These are phyloP conservation scores for Diplodus puntazzo DNA, from an alignment of 2,797 vertebrate species.

Conservation along the genomic window DNA sequence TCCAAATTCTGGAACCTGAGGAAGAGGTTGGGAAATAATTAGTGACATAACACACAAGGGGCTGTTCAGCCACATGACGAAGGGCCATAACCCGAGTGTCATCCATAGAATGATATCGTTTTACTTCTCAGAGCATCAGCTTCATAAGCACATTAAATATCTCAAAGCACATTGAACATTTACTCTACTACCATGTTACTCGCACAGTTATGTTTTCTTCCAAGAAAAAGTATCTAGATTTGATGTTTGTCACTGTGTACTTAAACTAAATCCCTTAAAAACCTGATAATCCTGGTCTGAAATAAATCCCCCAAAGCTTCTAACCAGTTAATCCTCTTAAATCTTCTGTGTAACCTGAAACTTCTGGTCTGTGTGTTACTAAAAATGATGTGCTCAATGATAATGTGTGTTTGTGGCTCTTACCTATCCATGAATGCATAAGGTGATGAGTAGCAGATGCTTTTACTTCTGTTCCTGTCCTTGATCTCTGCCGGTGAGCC, in stretches of 20 bases:
- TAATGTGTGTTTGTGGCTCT: slow-evolving; percentile 33
- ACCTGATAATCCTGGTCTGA: slow-evolving; percentile 22
- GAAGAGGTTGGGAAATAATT: background rate
- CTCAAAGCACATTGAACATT: slow-evolving; percentile 21
- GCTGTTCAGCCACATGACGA: background rate
- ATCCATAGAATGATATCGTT: background rate
- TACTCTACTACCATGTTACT: slow-evolving; percentile 3
- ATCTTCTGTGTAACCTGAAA: background rate
- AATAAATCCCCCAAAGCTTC: background rate
- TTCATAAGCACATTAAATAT: slow-evolving; percentile 19
- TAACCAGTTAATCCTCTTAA: background rate
- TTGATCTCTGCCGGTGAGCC: slow-evolving; percentile 81
- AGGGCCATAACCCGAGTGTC: background rate
- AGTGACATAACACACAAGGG: background rate
- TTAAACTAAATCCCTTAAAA: slow-evolving; percentile 6
- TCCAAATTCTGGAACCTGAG: slow-evolving; percentile 88
- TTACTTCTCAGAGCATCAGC: background rate
- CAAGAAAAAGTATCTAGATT: background rate
- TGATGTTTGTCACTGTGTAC: slow-evolving; percentile 1
- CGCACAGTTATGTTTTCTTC: background rate
- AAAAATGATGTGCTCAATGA: background rate
- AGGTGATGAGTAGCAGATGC: slow-evolving; percentile 84
- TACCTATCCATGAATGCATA: slow-evolving; percentile 89
- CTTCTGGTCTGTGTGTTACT: background rate
- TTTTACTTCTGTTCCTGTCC: slow-evolving; percentile 88